phyloP scores from a whole-genome alignment of 2,888 invertebrate species.

The Ganaspis brasiliensis region DNA sequence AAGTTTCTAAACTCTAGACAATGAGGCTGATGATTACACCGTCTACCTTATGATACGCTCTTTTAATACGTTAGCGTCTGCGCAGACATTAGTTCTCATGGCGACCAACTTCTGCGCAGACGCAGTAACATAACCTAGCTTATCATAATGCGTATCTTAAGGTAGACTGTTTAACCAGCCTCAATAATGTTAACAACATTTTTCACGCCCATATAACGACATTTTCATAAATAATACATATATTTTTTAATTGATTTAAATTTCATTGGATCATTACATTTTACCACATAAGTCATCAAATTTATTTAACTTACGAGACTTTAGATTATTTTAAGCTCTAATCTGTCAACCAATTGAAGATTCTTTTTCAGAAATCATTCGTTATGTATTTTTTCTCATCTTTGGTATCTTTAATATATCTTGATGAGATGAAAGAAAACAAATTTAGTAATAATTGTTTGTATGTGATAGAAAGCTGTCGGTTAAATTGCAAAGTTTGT shows the following conservation, averaged over 20 bases:
- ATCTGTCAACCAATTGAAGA: background rate
- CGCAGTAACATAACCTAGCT: too few relatives aligned
- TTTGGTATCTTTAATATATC: background rate
- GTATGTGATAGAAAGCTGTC: constrained; percentile 18
- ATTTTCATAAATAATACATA: too few relatives aligned
- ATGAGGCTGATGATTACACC: too few relatives aligned
- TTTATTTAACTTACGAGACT: background rate
- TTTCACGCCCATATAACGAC: too few relatives aligned
- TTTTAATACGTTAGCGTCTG: too few relatives aligned
- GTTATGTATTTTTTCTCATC: background rate
- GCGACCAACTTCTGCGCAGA: too few relatives aligned
- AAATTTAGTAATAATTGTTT: constrained; percentile 24
- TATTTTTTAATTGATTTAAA: background rate
- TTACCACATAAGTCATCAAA: background rate
- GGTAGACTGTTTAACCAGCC: too few relatives aligned
- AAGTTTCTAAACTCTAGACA: background rate
- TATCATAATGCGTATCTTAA: too few relatives aligned
- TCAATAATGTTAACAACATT: too few relatives aligned
- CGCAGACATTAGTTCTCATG: too few relatives aligned
- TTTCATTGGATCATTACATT: background rate
- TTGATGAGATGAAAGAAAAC: background rate
- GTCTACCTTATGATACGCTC: too few relatives aligned
- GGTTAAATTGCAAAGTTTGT: constrained; percentile 11
- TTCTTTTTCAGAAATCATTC: background rate
- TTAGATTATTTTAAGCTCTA: constrained; percentile 17